Evolutionary conservation across 2,113 vertebrate species (phyloP).

Genomic region (Nothobranchius furzeri): DNA sequence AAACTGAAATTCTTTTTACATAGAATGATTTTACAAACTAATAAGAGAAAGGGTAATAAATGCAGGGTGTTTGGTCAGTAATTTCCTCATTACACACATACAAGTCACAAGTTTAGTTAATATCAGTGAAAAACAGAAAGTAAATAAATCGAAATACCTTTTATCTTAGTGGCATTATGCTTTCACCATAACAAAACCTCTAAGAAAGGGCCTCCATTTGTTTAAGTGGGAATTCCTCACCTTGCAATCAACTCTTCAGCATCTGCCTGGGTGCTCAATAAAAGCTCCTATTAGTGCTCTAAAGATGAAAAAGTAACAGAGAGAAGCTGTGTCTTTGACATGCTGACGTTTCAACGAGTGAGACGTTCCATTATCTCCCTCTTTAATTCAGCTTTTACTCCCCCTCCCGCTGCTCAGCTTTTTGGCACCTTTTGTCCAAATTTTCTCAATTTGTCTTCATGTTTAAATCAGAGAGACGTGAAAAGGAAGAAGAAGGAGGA

Average conservation of each 20-base stretch:
- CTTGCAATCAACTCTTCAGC: slow-evolving; percentile 5
- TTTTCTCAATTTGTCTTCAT: slow-evolving; percentile 45
- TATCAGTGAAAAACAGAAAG: background rate
- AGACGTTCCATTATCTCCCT: slow-evolving; percentile 53
- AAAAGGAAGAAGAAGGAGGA: slow-evolving; percentile 21
- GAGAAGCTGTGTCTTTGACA: slow-evolving; percentile 35
- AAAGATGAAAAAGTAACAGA: slow-evolving; percentile 19
- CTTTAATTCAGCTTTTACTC: slow-evolving; percentile 21
- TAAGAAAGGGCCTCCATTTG: background rate
- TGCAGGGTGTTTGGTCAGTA: no score
- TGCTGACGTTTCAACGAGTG: slow-evolving; percentile 55
- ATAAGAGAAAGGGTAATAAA: no score
- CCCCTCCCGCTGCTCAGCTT: slow-evolving; percentile 13
- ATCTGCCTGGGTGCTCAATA: slow-evolving; percentile 10
- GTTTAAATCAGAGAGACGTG: slow-evolving; percentile 26
- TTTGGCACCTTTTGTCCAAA: slow-evolving; percentile 44
- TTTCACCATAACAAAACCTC: background rate
- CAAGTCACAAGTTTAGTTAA: background rate
- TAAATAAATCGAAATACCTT: background rate
- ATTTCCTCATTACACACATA: background rate
- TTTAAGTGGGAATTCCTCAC: slow-evolving; percentile 17
- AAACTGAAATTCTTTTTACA: no score
- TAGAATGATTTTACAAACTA: no score
- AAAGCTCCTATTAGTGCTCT: slow-evolving; percentile 17
- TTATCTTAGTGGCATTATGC: background rate